Evolutionary conservation across 2,797 vertebrate species (phyloP), one percentile per base, ranked within the genome.

Genomic region (Triplophysa yarkandensis): DNA sequence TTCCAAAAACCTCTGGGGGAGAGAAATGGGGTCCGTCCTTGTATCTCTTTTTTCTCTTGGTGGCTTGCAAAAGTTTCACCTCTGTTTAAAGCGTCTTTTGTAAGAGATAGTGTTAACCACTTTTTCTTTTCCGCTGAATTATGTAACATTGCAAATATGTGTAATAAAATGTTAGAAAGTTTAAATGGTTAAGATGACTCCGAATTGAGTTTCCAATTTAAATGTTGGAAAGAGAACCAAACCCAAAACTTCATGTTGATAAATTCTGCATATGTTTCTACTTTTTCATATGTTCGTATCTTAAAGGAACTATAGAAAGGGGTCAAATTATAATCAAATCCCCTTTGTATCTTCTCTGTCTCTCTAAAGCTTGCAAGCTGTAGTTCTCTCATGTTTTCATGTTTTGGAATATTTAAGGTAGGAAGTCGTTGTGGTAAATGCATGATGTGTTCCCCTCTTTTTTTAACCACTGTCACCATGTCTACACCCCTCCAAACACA

Each of bases 361-460:
- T 78, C 80, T 77, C 73, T 82, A 73, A 77, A 80, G 83, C 80
- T 82, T 78, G 84, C 71, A 36, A 74, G 68, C 32, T 75, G 80
- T 87, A 83, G 81, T 77, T 87, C 83, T 75, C 70, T 87, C 78
- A 64, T 86, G 72, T 82, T 72, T 81, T 76, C 70, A 84, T 88
- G 90, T 81, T 82, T 83, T 41, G 86, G 80, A 78, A 86, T 87
- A 58, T 77, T 88, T 77, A 85, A 91, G 86, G 82, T 89, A 75
- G n/a, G n/a, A 91, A 88, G 75, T 81, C 46, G 41, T 65, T 68
- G 44, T 48, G 43, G 71, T 68, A 70, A 71, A 78, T 27, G 81
- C 81, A 82, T 78, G 77, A 54, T 67, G 62, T 65, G 46, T 60
- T 61, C 44, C 32, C 41, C 28, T 17, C 6, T 23, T 50, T n/a